Conservation (phyloP, 2,888 invertebrate genomes). For the Phengaris alcon region DNA sequence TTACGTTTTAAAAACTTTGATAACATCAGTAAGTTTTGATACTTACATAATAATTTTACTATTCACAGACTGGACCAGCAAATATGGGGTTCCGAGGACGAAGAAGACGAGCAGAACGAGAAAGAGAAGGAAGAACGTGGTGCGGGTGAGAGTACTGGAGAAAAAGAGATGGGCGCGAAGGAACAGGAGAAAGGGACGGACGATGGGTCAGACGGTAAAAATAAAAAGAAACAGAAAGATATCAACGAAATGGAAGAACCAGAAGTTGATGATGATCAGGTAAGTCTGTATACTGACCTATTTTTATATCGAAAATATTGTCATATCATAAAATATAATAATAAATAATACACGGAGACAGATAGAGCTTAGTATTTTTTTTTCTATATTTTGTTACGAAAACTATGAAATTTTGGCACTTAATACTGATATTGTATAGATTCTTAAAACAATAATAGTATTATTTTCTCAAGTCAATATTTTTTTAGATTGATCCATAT, state of each 20-base stretch:
- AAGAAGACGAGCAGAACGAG: slow-evolving; percentile 80
- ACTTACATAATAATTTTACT: background rate
- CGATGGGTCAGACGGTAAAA: slow-evolving; percentile 75
- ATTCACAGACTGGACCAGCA: slow-evolving; percentile 82
- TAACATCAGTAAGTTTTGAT: too few relatives aligned
- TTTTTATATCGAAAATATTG: too few relatives aligned
- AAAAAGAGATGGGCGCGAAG: slow-evolving; percentile 88
- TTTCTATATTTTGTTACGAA: background rate
- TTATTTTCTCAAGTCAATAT: background rate
- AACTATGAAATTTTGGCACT: background rate
- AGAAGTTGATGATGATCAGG: slow-evolving; percentile 88
- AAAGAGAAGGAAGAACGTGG: slow-evolving; percentile 82
- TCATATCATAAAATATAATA: too few relatives aligned
- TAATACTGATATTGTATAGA: background rate
- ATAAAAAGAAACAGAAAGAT: slow-evolving; percentile 82
- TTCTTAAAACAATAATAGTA: too few relatives aligned
- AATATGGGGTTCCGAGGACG: slow-evolving; percentile 92
- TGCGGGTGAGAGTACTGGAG: slow-evolving; percentile 80
- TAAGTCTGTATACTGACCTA: slow-evolving; percentile 43
- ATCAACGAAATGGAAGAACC: slow-evolving; percentile 91
- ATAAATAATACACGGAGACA: background rate
- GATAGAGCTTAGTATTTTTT: background rate
- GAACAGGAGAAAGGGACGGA: slow-evolving; percentile 78
- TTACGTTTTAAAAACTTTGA: too few relatives aligned
- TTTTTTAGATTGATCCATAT: slow-evolving; percentile 83